These are phyloP conservation scores for Gadopsis bispinosus DNA, from an alignment of 2,797 vertebrate genomes.

Conservation along the genomic window DNA sequence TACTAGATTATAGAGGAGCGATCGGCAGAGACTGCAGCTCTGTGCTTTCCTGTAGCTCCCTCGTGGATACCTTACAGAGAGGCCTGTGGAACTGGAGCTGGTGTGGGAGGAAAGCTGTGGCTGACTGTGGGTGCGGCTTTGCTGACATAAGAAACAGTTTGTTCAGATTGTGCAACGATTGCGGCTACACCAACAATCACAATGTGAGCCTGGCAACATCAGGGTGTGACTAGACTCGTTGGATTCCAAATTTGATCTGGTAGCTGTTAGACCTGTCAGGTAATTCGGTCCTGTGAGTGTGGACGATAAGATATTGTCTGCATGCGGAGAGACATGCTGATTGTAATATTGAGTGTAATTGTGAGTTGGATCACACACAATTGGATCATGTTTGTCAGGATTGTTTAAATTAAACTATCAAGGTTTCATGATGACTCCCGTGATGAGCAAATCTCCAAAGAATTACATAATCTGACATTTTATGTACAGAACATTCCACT, in stretches of 20 bases:
- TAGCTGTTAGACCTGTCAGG: background rate
- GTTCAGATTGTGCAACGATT: conserved; percentile 1
- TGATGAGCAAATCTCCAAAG: conserved; percentile 9
- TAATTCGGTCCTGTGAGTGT: background rate
- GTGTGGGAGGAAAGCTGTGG: conserved; percentile 20
- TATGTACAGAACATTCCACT: conserved; percentile 4
- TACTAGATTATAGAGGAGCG: conserved; percentile 21
- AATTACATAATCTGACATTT: conserved; percentile 8
- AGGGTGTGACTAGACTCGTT: conserved; percentile 4
- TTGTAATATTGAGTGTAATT: background rate
- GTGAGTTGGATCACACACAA: background rate
- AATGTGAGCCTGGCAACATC: background rate
- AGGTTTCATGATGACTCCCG: background rate
- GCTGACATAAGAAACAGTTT: conserved; percentile 33
- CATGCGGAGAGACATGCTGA: background rate
- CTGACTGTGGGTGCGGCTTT: conserved; percentile 31
- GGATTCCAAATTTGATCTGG: conserved; percentile 5
- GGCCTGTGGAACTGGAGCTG: conserved; percentile 7
- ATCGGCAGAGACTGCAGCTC: conserved; percentile 31
- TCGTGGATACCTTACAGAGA: background rate
- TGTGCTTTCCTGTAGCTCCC: conserved; percentile 18
- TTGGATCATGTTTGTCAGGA: conserved; percentile 5
- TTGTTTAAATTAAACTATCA: conserved; percentile 16
- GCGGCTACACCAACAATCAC: conserved; percentile 16
- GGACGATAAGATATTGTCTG: conserved; percentile 2